These are phyloP conservation scores for Orthosia gracilis DNA, from an alignment of 2,888 invertebrate species.

Conservation along the genomic window DNA sequence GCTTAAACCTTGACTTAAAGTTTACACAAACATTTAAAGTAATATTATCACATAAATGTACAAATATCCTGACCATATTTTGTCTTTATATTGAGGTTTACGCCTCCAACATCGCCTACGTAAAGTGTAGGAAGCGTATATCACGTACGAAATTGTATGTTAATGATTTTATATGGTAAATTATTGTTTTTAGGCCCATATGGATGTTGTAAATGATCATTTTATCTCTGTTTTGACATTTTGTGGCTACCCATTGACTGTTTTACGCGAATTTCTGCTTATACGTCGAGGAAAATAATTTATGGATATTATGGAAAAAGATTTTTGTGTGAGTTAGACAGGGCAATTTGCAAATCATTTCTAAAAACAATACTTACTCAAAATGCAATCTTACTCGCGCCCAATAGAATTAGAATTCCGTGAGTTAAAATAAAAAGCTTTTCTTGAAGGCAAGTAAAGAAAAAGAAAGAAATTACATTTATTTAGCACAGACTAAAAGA, in stretches of 20 bases:
- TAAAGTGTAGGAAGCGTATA: slow-evolving; percentile 52
- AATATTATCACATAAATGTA: slow-evolving; percentile 59
- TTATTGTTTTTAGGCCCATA: slow-evolving; percentile 53
- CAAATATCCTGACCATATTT: slow-evolving; percentile 69
- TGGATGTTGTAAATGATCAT: slow-evolving; percentile 43
- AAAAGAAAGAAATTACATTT: no score
- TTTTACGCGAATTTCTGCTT: slow-evolving; percentile 35
- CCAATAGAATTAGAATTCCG: not conserved
- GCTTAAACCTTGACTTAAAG: slow-evolving; percentile 62
- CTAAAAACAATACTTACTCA: not conserved
- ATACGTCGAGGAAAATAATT: not conserved
- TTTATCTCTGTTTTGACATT: slow-evolving; percentile 62
- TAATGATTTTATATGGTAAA: slow-evolving; percentile 55
- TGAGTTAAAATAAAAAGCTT: no score
- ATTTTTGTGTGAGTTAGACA: not conserved
- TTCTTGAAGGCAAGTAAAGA: no score
- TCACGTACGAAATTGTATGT: slow-evolving; percentile 54
- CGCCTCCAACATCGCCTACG: slow-evolving; percentile 71
- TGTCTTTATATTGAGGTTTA: slow-evolving; percentile 65
- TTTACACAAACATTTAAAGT: slow-evolving; percentile 58
- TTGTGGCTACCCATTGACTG: slow-evolving; percentile 40
- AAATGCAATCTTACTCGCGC: not conserved
- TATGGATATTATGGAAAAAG: not conserved
- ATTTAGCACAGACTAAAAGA: no score
- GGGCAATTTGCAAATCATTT: not conserved